Evolutionary conservation across 1,140 invertebrate species (phyloP), one percentile per base, ranked within the genome.

Genomic region (Drosophila subobscura): DNA sequence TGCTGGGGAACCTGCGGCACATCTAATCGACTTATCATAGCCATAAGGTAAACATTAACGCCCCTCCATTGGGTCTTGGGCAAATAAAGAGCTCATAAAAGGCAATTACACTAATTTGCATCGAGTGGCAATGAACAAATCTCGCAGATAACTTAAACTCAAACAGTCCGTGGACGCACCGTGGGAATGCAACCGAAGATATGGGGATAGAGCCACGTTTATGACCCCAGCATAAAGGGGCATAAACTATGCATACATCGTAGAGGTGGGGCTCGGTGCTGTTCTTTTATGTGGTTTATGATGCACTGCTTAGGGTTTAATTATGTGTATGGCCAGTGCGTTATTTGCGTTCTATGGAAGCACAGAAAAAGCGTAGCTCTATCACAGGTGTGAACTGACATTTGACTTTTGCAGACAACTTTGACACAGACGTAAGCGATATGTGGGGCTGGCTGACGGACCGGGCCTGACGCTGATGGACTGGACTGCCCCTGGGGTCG

Each of bases 31-130:
- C 45, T 46, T 42, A 78, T 66, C 56, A 37, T 37, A 42, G 25
- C 20, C 7, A 29, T 22, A 14, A 37, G 33, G 20, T 6, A n/a
- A 37, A 29, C 60, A 47, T 47, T 57, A 64, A 40, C 4, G 1
- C 8, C 63, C 20, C 37, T 46, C 23, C 27, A 37, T 37, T 50
- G 7, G 20, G 33, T 50, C 50, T 53, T 25, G 12, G n/a, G 20
- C 37, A 59, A 58, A 68, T 54, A 72, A 52, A 78, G 23, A 66
- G 29, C 53, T 74, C 74, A 61, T 84, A 79, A 79, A 84, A 55
- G 25, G 54, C 71, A 84, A 84, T 84, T 84, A 68, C 72, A 63
- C 50, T 70, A 77, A 86, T 85, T 80, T 71, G 75, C 77, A 80
- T 77, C 45, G 72, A 52, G 49, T 72, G 67, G 22, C 58, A 60